Evolutionary conservation across 2,797 vertebrate genomes (phyloP).

Genomic region (Triplophysa bombifrons): DNA sequence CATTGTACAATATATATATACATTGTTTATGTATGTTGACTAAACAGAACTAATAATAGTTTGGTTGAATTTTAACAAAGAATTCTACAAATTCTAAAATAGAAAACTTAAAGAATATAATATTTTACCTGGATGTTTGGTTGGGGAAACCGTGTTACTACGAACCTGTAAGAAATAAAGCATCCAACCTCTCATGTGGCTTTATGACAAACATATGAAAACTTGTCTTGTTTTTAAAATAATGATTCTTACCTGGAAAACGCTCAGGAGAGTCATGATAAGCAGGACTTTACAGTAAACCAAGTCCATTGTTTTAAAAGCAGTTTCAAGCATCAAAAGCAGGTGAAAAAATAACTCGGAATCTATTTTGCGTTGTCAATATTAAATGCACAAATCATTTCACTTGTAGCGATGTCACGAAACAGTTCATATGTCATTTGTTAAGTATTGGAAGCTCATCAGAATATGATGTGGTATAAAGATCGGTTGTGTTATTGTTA

Average conservation of each 20-base stretch:
- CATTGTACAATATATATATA: no score
- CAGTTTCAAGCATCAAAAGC: constrained; percentile 1
- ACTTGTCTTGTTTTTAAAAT: not conserved
- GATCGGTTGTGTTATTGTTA: not conserved
- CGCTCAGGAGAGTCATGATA: constrained; percentile 43
- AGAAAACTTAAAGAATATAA: not conserved
- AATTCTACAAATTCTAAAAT: not conserved
- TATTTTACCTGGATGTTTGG: constrained; percentile 77
- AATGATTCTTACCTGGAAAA: constrained; percentile 49
- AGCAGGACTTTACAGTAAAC: constrained; percentile 44
- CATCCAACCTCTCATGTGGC: constrained; percentile 36
- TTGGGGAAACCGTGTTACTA: constrained; percentile 66
- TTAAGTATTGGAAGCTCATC: not conserved
- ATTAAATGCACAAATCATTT: constrained; percentile 17
- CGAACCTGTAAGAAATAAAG: constrained; percentile 68
- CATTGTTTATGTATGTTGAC: no score
- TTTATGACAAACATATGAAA: not conserved
- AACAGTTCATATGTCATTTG: not conserved
- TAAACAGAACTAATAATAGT: not conserved
- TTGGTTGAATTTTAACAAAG: not conserved
- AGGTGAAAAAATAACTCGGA: not conserved
- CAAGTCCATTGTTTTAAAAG: constrained; percentile 51
- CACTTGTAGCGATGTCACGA: not conserved
- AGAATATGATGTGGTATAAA: not conserved
- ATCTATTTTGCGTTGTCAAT: not conserved